Evolutionary conservation across 92 coral and sea anemone species (phyloP), one percentile per base, ranked within the genome.

Genomic region (Galaxea fascicularis): DNA sequence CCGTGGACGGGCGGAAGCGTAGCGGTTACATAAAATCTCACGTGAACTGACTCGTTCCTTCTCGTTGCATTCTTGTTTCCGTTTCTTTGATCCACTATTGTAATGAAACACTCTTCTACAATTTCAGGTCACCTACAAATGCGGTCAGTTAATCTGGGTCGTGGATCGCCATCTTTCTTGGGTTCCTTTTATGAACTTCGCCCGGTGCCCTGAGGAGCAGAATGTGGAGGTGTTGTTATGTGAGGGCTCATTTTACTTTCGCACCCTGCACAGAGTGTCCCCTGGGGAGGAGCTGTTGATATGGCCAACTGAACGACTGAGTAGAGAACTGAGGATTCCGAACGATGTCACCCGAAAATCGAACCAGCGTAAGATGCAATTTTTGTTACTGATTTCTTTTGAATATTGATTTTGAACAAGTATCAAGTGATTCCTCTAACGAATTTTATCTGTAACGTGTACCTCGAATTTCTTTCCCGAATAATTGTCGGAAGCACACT

Each of bases 111-210:
- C 4, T 13, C 30, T 46, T n/a, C 25, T 25, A 44, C 28, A 44
- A 75, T 75, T 5, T 6, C 79, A 96, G 99, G 92, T 96, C 31
- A 90, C 94, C 18, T 94, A 88, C 94, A 89, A 91, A 88, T 88
- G 90, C 35, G 99, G 99, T 26, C 92, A 87, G 54, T 74, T 96
- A 13, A 81, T 69, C 14, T 96, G 99, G 94, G 96, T 91, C 16
- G 88, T 88, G 16, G 98, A 95, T 21, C 95, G 86, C 65, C 94
- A 94, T 39, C 89, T 94, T 21, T 89, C 87, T 26, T 96, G 99
- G 99, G 92, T 89, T 39, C 90, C 95, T 20, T 96, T 96, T 67
- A 82, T 96, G 93, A 88, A 93, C 74, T 96, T 92, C 68, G 99
- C 99, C 0, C 94, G 99, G 41, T 70, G 73, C 44, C 92, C 90